These are phyloP conservation scores for Hedya salicella DNA, from an alignment of 2,888 invertebrate species.

Conservation along the genomic window DNA sequence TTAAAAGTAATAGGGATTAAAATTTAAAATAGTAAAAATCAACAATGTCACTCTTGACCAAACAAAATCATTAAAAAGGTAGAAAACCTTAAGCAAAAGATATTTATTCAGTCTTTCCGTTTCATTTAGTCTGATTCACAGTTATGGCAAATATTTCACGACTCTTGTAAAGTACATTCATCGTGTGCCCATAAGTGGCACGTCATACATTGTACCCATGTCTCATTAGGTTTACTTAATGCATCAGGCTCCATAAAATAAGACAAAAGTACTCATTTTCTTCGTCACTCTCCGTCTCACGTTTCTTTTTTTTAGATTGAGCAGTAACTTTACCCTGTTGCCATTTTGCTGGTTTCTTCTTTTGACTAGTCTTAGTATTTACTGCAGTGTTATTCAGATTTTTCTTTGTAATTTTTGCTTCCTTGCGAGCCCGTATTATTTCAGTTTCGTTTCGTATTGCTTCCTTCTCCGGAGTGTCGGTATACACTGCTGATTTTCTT, in stretches of 20 bases:
- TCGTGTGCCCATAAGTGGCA: conserved; percentile 1
- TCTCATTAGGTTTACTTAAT: neutral
- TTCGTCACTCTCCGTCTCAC: neutral
- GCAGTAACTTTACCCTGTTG: neutral
- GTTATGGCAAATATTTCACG: neutral
- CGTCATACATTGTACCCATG: neutral
- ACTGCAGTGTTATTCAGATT: neutral
- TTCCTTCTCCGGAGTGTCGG: neutral
- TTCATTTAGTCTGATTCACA: neutral
- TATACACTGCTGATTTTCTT: neutral
- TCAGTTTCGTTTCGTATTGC: neutral
- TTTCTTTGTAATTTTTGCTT: neutral
- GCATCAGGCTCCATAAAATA: neutral
- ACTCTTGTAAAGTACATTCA: conserved; percentile 1
- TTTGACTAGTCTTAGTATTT: neutral
- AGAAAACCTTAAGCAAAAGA: too few relatives aligned
- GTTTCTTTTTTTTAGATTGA: neutral
- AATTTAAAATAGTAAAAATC: too few relatives aligned
- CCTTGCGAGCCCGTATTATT: neutral
- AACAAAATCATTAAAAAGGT: too few relatives aligned
- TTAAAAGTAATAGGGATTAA: too few relatives aligned
- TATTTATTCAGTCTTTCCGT: too few relatives aligned
- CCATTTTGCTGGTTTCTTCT: neutral
- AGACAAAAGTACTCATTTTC: neutral
- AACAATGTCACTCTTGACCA: too few relatives aligned